Percentiles rank a stretch among this genome's conserved stretches.
phyloP scores from a whole-genome alignment of 2,797 vertebrate species.

The Serranus cabrilla region DNA sequence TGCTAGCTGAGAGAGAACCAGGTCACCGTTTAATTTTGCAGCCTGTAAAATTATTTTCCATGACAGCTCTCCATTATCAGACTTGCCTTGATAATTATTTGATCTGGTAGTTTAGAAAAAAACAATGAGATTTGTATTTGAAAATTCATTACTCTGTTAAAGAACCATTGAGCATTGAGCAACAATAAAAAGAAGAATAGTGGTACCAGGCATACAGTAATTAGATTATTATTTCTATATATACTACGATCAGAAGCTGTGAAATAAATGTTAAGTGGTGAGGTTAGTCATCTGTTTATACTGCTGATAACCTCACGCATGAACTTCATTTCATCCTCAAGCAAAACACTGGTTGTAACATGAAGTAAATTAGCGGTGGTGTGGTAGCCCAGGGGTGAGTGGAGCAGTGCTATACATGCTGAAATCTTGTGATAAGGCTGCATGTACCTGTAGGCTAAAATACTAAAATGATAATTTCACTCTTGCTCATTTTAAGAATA shows the following conservation, averaged over 20 bases:
- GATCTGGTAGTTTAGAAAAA: constrained; percentile 10
- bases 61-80: constrained; percentile 15
- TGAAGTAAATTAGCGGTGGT: constrained; percentile 33
- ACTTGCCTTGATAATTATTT: constrained; percentile 17
- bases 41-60: constrained; percentile 14
- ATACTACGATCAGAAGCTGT: constrained; percentile 3
- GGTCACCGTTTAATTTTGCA: constrained; percentile 53
- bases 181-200: constrained; percentile 1
- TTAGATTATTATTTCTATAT: constrained; percentile 20
- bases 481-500: background rate
- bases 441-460: constrained; percentile 10
- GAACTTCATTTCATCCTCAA: constrained; percentile 44
- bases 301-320: constrained; percentile 16
- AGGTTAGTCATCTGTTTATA: constrained; percentile 22
- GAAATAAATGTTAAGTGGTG: constrained; percentile 5
- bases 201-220: constrained; percentile 20
- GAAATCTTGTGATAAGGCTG: constrained; percentile 13
- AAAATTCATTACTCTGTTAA: constrained; percentile 2
- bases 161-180: constrained; percentile 6
- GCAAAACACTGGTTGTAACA: constrained; percentile 46
- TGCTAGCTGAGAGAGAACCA: constrained; percentile 48
- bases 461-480: background rate
- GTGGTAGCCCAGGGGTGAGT: constrained; percentile 34
- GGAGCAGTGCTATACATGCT: constrained; percentile 5
- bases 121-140: constrained; percentile 11